Conservation (phyloP, 2,113 vertebrate genomes). For the Takifugu flavidus region DNA sequence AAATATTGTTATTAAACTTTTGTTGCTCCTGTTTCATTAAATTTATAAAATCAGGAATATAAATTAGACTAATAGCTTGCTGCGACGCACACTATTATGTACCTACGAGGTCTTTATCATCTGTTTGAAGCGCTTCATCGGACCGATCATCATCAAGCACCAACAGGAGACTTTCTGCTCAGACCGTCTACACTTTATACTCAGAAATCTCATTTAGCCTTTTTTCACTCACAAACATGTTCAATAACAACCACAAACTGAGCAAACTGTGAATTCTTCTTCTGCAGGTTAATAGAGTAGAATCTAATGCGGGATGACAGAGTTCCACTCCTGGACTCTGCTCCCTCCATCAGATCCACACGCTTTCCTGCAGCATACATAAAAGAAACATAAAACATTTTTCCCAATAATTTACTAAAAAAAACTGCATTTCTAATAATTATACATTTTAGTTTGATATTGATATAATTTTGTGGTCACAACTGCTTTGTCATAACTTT, state of each 20-base stretch:
- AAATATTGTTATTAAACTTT: constrained; percentile 50
- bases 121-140: constrained; percentile 26
- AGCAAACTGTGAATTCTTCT: neutral
- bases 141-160: neutral
- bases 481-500: too few species aligned
- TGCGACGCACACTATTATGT: constrained; percentile 12
- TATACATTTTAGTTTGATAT: too few species aligned
- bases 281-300: neutral
- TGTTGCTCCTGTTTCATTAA: constrained; percentile 23
- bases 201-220: too few species aligned
- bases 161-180: neutral
- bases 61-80: constrained; percentile 44
- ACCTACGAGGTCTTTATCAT: neutral
- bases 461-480: too few species aligned
- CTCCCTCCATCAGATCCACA: neutral
- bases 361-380: neutral
- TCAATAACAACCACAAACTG: too few species aligned
- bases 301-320: neutral
- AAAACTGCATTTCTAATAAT: too few species aligned
- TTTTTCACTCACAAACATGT: too few species aligned
- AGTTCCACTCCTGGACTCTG: neutral
- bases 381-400: too few species aligned
- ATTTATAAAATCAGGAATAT: constrained; percentile 52
- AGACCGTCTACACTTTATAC: too few species aligned
- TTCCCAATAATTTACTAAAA: too few species aligned